Percentiles rank a stretch among this genome's conserved stretches.
Evolutionary conservation across 2,113 vertebrate species (phyloP).

Genomic region (Centropus unirufus): DNA sequence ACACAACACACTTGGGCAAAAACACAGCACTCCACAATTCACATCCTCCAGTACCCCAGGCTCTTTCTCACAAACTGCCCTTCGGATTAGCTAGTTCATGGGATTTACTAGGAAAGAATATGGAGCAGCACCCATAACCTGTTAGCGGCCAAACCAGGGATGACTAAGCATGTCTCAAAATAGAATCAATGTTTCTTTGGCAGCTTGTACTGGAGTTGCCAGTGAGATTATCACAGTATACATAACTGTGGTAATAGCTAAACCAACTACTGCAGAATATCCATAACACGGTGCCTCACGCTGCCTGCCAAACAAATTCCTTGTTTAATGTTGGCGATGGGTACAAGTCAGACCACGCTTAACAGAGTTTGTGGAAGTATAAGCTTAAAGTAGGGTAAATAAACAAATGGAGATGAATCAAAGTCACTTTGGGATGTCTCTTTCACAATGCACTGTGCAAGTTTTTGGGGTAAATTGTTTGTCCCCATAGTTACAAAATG

Average conservation of each 20-base stretch:
- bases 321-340: not conserved
- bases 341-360: not conserved
- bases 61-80: not conserved
- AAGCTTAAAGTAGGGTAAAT: not conserved
- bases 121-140: not conserved
- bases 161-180: conserved; percentile 52
- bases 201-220: not conserved
- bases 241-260: not conserved
- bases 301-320: not conserved
- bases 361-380: not conserved
- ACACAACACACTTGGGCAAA: not conserved
- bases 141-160: not conserved
- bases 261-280: not conserved
- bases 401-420: not conserved
- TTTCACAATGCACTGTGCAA: not conserved
- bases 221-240: not conserved
- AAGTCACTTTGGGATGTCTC: not conserved
- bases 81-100: not conserved
- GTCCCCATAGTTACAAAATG: not conserved
- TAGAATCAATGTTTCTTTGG: conserved; percentile 1
- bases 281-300: not conserved
- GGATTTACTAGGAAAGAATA: not conserved
- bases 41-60: not conserved
- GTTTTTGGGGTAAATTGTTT: not conserved
- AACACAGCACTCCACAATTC: not conserved